Base-by-base conservation (phyloP, 2,113 vertebrate species). In the Panthera tigris region DNA sequence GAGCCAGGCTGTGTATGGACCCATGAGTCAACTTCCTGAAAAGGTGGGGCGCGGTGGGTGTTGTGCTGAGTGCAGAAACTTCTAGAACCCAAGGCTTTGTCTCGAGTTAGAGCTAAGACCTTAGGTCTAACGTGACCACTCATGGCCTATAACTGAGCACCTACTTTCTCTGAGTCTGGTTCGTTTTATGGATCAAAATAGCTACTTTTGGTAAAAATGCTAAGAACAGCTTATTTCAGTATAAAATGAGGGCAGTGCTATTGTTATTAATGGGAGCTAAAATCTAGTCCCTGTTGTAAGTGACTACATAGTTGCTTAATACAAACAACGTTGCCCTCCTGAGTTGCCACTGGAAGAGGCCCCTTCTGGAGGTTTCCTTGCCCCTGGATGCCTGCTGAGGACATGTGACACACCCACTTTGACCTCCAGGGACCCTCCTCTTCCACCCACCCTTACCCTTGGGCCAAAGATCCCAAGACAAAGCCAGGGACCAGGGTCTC, bases 181-280 rank as follows among this genome's bases (percentile, higher is more conserved):
- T 21, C 91, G 33, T 69, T 94, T 52, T n/a, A 82, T 82, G 73
- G 85, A 55, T 89, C 23, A 29, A 18, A 84, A 41, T n/a, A 74
- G 71, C 18, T 69, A 29, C 45, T 73, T 74, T 91, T 5, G 69
- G 36, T 63, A 45, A 84, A 41, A 21, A 61, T 61, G 89, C 33
- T 21, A 41, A 57, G 27, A 50, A 19, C 2, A 69, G 45, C 68
- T 69, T 31, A 39, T 89, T 87, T 94, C 48, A 9, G 7, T 25
- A 29, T 27, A 19, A 68, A 81, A 33, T 36, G 31, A 7, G 15
- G 33, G 41, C 25, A 65, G 9, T 4, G 0, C 2, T 76, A 57
- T 45, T 27, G 55, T n/a, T 15, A n/a, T 3, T 11, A 71, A 48
- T 65, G 65, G n/a, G 50, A 50, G 23, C 13, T 16, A 33, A 45